Evolutionary conservation across 2,888 invertebrate genomes (phyloP), one percentile per base, ranked within the genome.

Genomic region (Drosophila ustulata): DNA sequence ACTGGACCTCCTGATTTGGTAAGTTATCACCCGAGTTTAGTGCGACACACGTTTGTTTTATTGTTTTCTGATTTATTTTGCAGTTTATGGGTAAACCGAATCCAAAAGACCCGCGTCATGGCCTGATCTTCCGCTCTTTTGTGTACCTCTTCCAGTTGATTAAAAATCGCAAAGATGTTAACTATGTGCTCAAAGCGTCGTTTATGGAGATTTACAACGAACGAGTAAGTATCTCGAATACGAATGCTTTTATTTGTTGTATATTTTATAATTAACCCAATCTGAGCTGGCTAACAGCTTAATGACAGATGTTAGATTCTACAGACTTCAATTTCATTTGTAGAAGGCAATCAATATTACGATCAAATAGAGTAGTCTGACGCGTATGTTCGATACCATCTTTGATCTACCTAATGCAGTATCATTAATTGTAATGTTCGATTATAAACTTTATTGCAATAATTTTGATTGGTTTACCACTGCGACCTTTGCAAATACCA

Each of bases 161-260:
- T 73, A 95, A 95, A 86, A 95, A 96, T 84, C 94, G 95, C 69
- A 95, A 96, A 8, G 96, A 96, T 70, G 94, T 95, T 74, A 95
- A 97, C 91, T 98, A 96, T 91, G 94, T 97, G 62, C 93, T 98
- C 57, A 97, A 97, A 91, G 98, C 98, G 5, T 98, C 98, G 67
- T 98, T 98, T 93, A 93, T 98, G 88, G 98, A 98, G 94, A 98
- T 98, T 78, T 98, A 98, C 92, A 98, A 98, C 91, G 98, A 98
- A 93, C 98, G 98, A 95, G 98, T 98, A 92, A 92, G 92, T 83
- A 5, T 3, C 3, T 11, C 2, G 3, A n/a, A n/a, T 18, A 18
- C 18, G n/a, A 28, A 28, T 28, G n/a, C n/a, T n/a, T n/a, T n/a
- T n/a, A n/a, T n/a, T n/a, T n/a, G n/a, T n/a, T n/a, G 92, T 83